phyloP scores from a whole-genome alignment of 2,113 vertebrate genomes.

The Trogon surrucura region DNA sequence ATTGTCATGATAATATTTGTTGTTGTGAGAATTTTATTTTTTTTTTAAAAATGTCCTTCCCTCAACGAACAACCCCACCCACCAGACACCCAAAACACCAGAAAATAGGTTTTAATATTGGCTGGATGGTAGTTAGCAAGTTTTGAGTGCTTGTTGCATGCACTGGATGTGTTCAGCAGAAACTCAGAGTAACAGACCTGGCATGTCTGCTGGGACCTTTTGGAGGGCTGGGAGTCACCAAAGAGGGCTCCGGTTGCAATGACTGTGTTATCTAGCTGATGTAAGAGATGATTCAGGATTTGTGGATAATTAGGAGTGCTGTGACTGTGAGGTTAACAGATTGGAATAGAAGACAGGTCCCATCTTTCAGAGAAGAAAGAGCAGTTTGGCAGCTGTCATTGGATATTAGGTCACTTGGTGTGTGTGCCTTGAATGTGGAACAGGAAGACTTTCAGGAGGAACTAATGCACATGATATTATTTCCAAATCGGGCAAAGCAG shows the following conservation, averaged over 20 bases:
- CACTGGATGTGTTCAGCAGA: neutral
- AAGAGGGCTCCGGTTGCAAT: neutral
- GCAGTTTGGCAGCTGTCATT: neutral
- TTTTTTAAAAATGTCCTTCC: neutral
- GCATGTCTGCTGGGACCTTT: neutral
- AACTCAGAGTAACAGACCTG: neutral
- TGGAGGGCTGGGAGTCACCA: fast-evolving
- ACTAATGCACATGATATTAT: neutral
- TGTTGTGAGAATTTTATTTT: neutral
- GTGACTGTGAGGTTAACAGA: neutral
- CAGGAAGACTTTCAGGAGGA: neutral
- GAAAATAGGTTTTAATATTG: neutral
- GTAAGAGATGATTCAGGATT: neutral
- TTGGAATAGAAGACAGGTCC: neutral
- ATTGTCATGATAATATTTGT: neutral
- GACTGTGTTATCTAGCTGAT: neutral
- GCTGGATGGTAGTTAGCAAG: neutral
- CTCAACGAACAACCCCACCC: no score
- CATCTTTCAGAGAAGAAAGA: neutral
- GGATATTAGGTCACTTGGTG: neutral
- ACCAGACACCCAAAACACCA: fast-evolving
- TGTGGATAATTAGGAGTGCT: neutral
- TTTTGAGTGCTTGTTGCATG: neutral
- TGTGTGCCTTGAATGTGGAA: fast-evolving
- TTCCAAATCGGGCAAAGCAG: neutral